Conservation (phyloP, 2,113 vertebrate species). For the Ceyx margarethae region DNA sequence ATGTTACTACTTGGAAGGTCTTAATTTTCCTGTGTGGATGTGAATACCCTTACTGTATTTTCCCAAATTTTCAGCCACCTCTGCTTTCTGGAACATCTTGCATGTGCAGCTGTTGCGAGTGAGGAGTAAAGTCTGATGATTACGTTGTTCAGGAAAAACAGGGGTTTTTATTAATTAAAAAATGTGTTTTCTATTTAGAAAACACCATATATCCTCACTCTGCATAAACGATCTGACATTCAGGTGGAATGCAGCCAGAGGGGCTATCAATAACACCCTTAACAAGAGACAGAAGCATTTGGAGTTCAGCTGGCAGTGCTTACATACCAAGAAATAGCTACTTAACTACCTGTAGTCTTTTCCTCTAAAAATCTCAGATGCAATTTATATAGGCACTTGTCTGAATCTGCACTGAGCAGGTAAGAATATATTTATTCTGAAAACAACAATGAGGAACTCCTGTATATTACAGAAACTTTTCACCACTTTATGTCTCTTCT, state of each 20-base stretch:
- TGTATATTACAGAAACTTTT: neutral
- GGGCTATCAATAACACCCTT: slow-evolving; percentile 71
- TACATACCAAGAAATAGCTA: neutral
- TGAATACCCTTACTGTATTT: neutral
- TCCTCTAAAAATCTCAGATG: neutral
- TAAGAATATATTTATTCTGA: neutral
- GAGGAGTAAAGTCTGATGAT: neutral
- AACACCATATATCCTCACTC: slow-evolving; percentile 63
- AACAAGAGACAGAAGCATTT: slow-evolving; percentile 10
- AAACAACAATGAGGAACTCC: neutral
- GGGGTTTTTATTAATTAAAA: slow-evolving; percentile 42
- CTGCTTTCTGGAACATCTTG: neutral
- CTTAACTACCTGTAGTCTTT: neutral
- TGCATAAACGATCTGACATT: slow-evolving; percentile 71
- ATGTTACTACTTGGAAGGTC: neutral
- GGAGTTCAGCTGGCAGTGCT: neutral
- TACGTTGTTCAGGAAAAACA: slow-evolving; percentile 37
- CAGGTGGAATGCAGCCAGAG: slow-evolving; percentile 69
- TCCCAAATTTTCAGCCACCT: neutral
- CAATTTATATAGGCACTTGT: neutral
- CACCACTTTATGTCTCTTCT: neutral
- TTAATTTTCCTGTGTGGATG: neutral
- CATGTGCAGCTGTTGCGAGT: neutral
- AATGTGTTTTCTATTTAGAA: slow-evolving; percentile 68
- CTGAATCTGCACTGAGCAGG: neutral